A percentile compares a stretch with the other conserved stretches of the same genome.
phyloP scores from a whole-genome alignment of 1,140 invertebrate species.

The Drosophila nigrodunni region DNA sequence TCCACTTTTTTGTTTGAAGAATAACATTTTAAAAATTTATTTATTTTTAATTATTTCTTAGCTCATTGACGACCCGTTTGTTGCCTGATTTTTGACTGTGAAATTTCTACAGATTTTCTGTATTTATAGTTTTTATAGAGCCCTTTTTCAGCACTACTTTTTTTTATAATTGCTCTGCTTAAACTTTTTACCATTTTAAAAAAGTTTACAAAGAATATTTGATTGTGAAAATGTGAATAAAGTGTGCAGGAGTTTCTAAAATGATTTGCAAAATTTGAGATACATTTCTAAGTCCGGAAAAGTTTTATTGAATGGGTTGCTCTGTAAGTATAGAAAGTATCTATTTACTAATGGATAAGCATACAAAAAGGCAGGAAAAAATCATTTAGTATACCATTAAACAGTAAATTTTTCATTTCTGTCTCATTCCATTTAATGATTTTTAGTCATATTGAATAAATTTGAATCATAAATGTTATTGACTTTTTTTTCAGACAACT shows the following conservation, averaged over 20 bases:
- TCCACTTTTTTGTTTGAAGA: neutral
- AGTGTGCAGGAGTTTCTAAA: neutral
- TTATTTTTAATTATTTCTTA: neutral
- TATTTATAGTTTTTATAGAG: constrained; percentile 4
- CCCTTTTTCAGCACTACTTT: neutral
- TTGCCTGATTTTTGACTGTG: too few species aligned
- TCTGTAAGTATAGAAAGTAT: too few species aligned
- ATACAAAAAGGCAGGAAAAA: too few species aligned
- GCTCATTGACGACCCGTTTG: neutral
- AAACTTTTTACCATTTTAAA: neutral
- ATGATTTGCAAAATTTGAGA: neutral
- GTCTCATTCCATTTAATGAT: too few species aligned
- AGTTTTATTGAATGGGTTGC: neutral
- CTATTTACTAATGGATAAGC: too few species aligned
- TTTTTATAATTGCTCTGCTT: neutral
- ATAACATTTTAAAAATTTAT: neutral
- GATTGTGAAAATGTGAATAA: neutral
- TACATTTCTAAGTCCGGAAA: neutral
- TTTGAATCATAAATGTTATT: too few species aligned
- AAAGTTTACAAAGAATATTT: neutral
- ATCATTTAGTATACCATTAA: too few species aligned
- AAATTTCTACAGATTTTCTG: neutral
- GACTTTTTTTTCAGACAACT: too few species aligned
- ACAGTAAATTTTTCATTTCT: too few species aligned
- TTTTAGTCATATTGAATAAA: too few species aligned